A percentile compares a stretch with the other conserved stretches of the same genome.
Evolutionary conservation across 1,140 invertebrate species (phyloP).

Genomic region (Lordiphosa stackelbergi): DNA sequence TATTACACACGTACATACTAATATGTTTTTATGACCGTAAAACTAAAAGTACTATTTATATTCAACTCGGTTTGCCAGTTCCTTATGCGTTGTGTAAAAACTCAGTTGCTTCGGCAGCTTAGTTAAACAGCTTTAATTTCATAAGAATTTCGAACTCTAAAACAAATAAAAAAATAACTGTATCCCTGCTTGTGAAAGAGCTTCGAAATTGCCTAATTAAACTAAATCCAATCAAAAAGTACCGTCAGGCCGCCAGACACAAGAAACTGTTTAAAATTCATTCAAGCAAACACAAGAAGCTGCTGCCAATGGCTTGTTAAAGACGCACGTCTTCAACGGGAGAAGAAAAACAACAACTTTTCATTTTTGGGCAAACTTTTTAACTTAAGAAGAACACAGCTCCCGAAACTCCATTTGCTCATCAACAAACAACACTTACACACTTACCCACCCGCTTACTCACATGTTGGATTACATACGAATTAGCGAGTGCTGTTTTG

Average conservation of each 20-base stretch:
- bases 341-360: constrained; percentile 25
- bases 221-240: constrained; percentile 29
- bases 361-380: constrained; percentile 5
- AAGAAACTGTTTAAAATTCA: constrained; percentile 46
- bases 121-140: constrained; percentile 47
- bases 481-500: constrained; percentile 8
- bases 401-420: constrained; percentile 13
- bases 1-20: constrained; percentile 2
- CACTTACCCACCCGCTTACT: neutral
- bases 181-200: constrained; percentile 19
- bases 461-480: constrained; percentile 19
- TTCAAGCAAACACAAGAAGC: constrained; percentile 29
- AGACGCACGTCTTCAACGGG: constrained; percentile 9
- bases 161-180: neutral
- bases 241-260: constrained; percentile 3
- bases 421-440: constrained; percentile 17
- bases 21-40: constrained; percentile 6
- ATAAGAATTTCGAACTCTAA: constrained; percentile 32
- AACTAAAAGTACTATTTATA: constrained; percentile 20
- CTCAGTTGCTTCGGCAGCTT: constrained; percentile 21
- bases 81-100: constrained; percentile 54
- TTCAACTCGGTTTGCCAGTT: constrained; percentile 59
- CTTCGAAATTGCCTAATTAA: constrained; percentile 52
- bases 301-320: too few species aligned
- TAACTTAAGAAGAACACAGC: constrained; percentile 20